Evolutionary conservation across 2,797 vertebrate genomes (phyloP).

Genomic region (Macropodus opercularis): DNA sequence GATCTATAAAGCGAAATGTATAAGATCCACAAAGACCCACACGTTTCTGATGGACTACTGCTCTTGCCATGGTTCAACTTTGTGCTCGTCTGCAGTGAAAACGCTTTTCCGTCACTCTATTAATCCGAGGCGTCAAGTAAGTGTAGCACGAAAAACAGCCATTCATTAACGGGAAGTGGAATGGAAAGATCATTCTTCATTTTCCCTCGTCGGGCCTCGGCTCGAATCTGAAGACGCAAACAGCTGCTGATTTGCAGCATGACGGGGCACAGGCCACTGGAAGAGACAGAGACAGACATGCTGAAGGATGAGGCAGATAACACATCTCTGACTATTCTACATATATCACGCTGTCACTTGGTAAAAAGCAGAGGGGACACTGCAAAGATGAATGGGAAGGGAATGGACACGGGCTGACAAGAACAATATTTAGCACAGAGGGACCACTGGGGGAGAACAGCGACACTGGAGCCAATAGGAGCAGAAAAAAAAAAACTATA

Average conservation of each 20-base stretch:
- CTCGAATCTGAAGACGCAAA: conserved; percentile 56
- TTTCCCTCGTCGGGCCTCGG: conserved; percentile 35
- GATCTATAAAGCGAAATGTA: too few relatives aligned
- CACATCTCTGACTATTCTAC: conserved; percentile 53
- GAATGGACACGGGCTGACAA: conserved; percentile 35
- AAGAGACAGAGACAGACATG: conserved; percentile 43
- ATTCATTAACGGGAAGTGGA: conserved; percentile 49
- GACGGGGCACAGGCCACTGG: conserved; percentile 55
- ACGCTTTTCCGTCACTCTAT: conserved; percentile 37
- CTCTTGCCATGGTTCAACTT: conserved; percentile 20
- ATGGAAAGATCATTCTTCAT: conserved; percentile 57
- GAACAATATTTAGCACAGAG: conserved; percentile 38
- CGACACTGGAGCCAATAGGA: conserved; percentile 28
- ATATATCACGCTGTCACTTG: conserved; percentile 51
- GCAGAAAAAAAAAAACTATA: conserved; percentile 45
- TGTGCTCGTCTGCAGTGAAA: conserved; percentile 26
- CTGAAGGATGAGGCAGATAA: conserved; percentile 45
- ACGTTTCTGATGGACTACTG: neutral
- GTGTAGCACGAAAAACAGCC: conserved; percentile 45
- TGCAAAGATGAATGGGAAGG: conserved; percentile 28
- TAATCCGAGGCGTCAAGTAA: conserved; percentile 54
- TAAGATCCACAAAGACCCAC: conserved; percentile 24
- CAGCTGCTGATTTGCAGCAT: conserved; percentile 73
- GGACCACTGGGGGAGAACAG: conserved; percentile 34
- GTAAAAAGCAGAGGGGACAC: conserved; percentile 21